A percentile compares a stretch with the other conserved stretches of the same genome.
These are phyloP conservation scores for Saimiri boliviensis DNA, from an alignment of 2,113 vertebrate genomes.

Conservation along the genomic window DNA sequence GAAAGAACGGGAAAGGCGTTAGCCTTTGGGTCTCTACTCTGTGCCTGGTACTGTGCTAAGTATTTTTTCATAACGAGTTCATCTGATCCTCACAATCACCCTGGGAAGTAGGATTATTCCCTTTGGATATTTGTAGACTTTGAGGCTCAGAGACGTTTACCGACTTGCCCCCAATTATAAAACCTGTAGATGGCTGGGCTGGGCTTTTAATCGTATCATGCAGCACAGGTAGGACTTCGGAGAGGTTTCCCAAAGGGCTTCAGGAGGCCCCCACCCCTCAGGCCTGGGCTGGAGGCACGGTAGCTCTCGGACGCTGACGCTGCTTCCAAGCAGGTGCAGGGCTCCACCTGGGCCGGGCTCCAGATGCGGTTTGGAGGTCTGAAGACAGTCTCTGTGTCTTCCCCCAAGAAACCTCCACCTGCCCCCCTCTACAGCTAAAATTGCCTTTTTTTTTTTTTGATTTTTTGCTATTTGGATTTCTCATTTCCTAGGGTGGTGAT, in stretches of 20 bases:
- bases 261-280: neutral
- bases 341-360: neutral
- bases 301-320: too few species aligned
- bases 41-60: fast-evolving
- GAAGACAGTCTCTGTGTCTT: too few species aligned
- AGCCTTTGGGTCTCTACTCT: fast-evolving
- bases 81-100: neutral
- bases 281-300: neutral
- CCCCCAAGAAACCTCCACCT: too few species aligned
- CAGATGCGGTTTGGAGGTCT: too few species aligned
- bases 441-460: neutral
- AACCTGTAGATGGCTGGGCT: neutral
- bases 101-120: neutral
- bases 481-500: neutral
- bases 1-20: neutral
- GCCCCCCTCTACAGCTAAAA: neutral
- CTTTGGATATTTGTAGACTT: too few species aligned
- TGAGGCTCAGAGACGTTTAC: neutral
- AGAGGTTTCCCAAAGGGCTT: neutral
- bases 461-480: neutral
- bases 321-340: too few species aligned
- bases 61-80: fast-evolving
- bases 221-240: neutral
- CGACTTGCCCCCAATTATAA: neutral
- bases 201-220: neutral